phyloP scores from a whole-genome alignment of 1,140 invertebrate genomes.

The Cydia pomonella region DNA sequence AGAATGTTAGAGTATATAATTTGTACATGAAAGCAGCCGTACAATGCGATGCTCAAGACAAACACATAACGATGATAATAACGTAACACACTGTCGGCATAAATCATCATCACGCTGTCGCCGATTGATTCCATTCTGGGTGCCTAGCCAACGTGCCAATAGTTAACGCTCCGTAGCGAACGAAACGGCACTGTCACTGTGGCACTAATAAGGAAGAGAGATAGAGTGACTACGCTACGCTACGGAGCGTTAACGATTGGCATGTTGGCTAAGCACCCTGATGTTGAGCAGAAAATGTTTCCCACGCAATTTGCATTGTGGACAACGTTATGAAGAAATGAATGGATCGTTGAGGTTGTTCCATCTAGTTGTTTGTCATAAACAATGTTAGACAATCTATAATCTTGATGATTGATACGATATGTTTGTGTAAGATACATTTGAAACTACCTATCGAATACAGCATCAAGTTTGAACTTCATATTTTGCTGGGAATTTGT shows the following conservation, averaged over 20 bases:
- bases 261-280: too few species aligned
- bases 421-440: neutral
- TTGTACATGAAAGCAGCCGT: constrained; percentile 32
- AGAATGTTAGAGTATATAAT: constrained; percentile 28
- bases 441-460: neutral
- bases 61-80: constrained; percentile 43
- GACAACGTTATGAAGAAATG: constrained; percentile 5
- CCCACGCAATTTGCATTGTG: constrained; percentile 25
- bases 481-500: neutral
- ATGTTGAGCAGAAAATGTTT: constrained; percentile 34
- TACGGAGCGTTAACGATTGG: too few species aligned
- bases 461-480: neutral
- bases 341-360: neutral
- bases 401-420: neutral
- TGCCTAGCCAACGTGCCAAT: too few species aligned
- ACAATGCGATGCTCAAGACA: constrained; percentile 34
- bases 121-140: constrained; percentile 32
- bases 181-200: too few species aligned
- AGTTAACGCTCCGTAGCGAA: too few species aligned
- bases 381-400: neutral
- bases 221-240: too few species aligned
- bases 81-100: constrained; percentile 51
- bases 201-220: too few species aligned
- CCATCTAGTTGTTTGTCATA: neutral
- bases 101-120: constrained; percentile 56